Conservation (phyloP, 2,888 invertebrate species). For the Andrena marginata region DNA sequence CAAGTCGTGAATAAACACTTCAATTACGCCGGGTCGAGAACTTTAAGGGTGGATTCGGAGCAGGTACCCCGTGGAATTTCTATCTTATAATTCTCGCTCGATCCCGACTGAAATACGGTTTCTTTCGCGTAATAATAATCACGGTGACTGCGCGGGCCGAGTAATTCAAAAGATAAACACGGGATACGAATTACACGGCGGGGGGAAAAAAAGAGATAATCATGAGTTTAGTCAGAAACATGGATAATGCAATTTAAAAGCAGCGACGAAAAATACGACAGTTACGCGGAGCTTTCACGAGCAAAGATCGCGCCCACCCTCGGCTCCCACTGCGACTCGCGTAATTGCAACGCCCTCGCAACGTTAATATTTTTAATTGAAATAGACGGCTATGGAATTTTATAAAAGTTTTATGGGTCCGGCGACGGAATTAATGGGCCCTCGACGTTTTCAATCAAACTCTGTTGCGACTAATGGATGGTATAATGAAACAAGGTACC, state of each 20-base stretch:
- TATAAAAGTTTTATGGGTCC: not conserved
- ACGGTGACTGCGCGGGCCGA: not conserved
- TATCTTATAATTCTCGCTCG: not conserved
- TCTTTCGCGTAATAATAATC: not conserved
- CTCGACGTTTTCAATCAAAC: not conserved
- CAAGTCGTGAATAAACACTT: slow-evolving; percentile 7
- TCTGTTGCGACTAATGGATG: not conserved
- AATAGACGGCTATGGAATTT: not conserved
- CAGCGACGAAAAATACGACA: slow-evolving; percentile 21
- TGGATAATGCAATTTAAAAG: slow-evolving; percentile 21
- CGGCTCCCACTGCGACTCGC: slow-evolving; percentile 3
- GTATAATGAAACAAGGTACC: not conserved
- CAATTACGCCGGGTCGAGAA: not conserved
- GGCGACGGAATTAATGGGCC: not conserved
- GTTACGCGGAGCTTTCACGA: slow-evolving; percentile 4
- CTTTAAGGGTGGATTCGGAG: not conserved
- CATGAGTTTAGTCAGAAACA: slow-evolving; percentile 3
- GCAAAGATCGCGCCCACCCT: not conserved
- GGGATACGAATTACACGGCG: not conserved
- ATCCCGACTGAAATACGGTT: slow-evolving; percentile 1
- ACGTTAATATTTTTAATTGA: slow-evolving; percentile 19
- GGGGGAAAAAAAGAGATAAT: not conserved
- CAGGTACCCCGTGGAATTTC: not conserved
- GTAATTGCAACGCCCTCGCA: slow-evolving; percentile 18
- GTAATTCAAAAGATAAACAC: slow-evolving; percentile 14